A percentile compares a stretch with the other conserved stretches of the same genome.
phyloP scores from a whole-genome alignment of 2,797 vertebrate species.

The Sebastes umbrosus region DNA sequence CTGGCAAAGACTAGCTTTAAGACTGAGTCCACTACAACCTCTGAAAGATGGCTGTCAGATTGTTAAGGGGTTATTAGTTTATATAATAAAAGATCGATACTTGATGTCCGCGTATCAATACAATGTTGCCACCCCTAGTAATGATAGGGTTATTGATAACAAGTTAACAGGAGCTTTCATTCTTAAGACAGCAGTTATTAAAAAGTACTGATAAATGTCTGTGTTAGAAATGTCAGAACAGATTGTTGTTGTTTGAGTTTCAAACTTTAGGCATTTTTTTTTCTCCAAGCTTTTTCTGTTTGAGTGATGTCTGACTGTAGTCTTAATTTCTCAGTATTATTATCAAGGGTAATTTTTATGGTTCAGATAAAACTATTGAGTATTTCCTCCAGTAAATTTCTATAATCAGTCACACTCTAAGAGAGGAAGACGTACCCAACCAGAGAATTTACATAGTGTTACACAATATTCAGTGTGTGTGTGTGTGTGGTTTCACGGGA shows the following conservation, averaged over 20 bases:
- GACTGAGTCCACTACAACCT: no score
- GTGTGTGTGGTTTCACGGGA: conserved; percentile 27
- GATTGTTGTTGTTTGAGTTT: not conserved
- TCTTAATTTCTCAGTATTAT: conserved; percentile 4
- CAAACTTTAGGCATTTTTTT: not conserved
- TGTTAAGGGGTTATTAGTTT: no score
- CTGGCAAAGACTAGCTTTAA: no score
- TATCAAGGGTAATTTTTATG: conserved; percentile 17
- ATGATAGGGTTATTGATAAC: no score
- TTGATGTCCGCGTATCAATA: no score
- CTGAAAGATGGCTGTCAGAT: no score
- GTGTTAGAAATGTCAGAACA: not conserved
- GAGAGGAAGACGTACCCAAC: not conserved
- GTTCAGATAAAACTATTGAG: conserved; percentile 4
- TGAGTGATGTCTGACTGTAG: not conserved
- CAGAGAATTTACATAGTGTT: conserved; percentile 35
- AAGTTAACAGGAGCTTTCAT: not conserved
- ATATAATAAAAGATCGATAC: no score
- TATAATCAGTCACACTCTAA: not conserved
- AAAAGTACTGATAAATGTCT: not conserved
- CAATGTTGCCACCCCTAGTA: no score
- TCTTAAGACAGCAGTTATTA: not conserved
- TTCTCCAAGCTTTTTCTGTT: not conserved
- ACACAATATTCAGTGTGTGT: conserved; percentile 10
- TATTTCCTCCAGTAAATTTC: conserved; percentile 9